A percentile compares a stretch with the other conserved stretches of the same genome.
Evolutionary conservation across 2,113 vertebrate species (phyloP).

Genomic region (Bubalus kerabau): DNA sequence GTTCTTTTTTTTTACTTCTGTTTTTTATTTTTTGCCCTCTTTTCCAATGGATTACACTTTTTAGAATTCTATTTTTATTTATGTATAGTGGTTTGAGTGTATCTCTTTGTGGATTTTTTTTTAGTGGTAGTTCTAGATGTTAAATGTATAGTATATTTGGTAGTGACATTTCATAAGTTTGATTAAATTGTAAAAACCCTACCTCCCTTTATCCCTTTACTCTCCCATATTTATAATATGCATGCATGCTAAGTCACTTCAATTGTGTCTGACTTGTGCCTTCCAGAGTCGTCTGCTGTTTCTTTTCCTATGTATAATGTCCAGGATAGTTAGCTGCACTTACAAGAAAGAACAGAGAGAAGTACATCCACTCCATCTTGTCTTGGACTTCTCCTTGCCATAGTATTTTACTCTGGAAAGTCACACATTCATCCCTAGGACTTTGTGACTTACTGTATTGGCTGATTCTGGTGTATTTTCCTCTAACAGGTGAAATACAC

Average conservation of each 20-base stretch:
- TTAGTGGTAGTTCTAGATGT: neutral
- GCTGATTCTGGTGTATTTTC: neutral
- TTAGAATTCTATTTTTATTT: neutral
- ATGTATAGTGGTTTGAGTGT: neutral
- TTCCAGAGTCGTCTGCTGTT: neutral
- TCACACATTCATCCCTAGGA: neutral
- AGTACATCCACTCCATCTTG: neutral
- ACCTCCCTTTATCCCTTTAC: neutral
- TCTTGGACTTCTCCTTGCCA: neutral
- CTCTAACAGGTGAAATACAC: slow-evolving; percentile 74
- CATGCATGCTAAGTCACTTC: neutral
- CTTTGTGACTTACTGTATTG: neutral
- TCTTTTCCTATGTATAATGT: neutral
- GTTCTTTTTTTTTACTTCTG: neutral
- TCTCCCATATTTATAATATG: neutral
- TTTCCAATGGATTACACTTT: neutral
- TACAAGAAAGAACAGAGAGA: neutral
- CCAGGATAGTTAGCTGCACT: neutral
- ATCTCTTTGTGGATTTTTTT: neutral
- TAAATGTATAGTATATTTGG: neutral
- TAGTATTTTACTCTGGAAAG: neutral
- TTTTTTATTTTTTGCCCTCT: neutral
- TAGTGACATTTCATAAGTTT: neutral
- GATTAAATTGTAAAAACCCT: neutral
- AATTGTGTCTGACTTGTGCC: neutral